Percentiles rank a stretch among this genome's conserved stretches.
These are phyloP conservation scores for Cepaea hortensis DNA, from an alignment of 2,888 invertebrate genomes.

Conservation along the genomic window DNA sequence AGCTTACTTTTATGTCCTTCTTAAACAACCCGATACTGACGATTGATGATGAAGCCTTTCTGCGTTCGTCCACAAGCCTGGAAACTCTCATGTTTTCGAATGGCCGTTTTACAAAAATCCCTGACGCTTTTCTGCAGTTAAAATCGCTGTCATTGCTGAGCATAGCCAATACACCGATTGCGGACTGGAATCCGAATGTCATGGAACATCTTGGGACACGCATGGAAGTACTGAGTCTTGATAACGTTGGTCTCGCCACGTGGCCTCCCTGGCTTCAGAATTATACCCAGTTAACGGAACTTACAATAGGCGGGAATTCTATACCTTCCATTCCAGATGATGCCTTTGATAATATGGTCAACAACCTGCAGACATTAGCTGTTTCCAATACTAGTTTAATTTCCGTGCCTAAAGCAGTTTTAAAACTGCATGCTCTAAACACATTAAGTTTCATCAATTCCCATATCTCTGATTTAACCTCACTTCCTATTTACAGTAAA, in stretches of 20 bases:
- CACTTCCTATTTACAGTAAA: background rate
- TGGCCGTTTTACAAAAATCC: background rate
- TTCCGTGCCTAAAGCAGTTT: background rate
- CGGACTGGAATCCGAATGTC: background rate
- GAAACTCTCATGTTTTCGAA: background rate
- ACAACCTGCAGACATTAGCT: background rate
- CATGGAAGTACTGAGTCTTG: background rate
- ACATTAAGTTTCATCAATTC: background rate
- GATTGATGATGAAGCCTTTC: background rate
- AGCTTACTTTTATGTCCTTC: background rate
- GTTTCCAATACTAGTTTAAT: background rate
- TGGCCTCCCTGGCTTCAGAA: conserved; percentile 16
- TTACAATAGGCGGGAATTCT: background rate
- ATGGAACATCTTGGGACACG: background rate
- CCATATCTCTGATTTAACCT: background rate
- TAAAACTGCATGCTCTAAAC: background rate
- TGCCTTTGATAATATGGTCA: background rate
- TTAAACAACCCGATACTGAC: background rate
- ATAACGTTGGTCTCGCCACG: background rate
- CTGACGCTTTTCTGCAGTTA: background rate
- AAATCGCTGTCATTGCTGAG: background rate
- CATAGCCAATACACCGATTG: background rate
- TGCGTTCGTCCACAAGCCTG: background rate
- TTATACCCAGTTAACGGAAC: background rate
- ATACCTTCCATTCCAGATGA: background rate